Percentiles rank a stretch among this genome's conserved stretches.
Conservation (phyloP, 2,113 vertebrate genomes). For the Chascanopsetta lugubris region DNA sequence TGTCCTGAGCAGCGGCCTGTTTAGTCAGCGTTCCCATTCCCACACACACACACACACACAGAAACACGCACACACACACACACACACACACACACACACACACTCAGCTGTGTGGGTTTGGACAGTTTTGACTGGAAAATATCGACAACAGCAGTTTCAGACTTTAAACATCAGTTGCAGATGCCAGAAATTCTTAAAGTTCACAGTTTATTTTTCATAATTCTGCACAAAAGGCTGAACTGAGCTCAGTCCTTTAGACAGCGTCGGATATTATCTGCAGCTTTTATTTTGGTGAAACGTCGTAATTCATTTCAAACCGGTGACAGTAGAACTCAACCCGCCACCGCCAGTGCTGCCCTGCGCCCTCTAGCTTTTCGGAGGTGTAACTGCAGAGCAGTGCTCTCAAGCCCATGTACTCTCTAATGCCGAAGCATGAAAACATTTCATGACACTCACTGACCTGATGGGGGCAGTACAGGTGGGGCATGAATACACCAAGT, state of each 20-base stretch:
- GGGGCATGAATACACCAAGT: not conserved
- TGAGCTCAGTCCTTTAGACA: no score
- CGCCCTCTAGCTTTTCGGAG: no score
- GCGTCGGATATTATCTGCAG: no score
- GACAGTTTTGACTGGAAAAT: constrained; percentile 38
- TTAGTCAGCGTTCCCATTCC: constrained; percentile 47
- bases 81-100: constrained; percentile 26
- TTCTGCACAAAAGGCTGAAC: no score
- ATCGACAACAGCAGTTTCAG: constrained; percentile 25
- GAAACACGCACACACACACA: not conserved
- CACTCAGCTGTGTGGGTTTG: constrained; percentile 41
- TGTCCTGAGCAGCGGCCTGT: constrained; percentile 27
- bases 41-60: constrained; percentile 24
- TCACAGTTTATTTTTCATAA: not conserved
- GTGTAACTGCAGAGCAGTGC: no score
- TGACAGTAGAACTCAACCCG: no score
- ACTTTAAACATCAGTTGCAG: constrained; percentile 24
- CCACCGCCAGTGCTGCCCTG: no score
- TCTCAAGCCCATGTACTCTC: no score
- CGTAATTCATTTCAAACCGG: no score
- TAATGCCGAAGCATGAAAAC: not conserved
- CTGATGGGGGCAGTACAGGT: not conserved
- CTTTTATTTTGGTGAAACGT: no score
- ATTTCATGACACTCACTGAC: not conserved
- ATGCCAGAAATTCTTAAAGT: not conserved